Conservation (phyloP, 2,888 invertebrate genomes). For the Cheilosia grossa region DNA sequence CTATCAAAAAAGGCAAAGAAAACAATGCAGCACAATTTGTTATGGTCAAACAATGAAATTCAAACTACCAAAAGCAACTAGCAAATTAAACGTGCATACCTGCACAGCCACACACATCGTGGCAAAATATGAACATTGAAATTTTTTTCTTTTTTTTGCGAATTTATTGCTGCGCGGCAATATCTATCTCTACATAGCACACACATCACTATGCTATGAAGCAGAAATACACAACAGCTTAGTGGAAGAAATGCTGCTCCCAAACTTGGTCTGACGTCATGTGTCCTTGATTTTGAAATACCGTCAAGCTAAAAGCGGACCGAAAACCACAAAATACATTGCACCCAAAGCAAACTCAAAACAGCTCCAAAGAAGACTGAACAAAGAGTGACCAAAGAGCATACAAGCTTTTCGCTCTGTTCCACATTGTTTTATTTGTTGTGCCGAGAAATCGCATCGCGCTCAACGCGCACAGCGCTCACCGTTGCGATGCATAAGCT, state of each 20-base stretch:
- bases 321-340: conserved; percentile 67
- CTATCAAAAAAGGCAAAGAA: neutral
- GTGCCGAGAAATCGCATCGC: conserved; percentile 19
- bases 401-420: conserved; percentile 51
- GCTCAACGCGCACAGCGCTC: conserved; percentile 36
- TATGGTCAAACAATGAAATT: conserved; percentile 35
- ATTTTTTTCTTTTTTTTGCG: conserved; percentile 1
- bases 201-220: neutral
- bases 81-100: conserved; percentile 19
- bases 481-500: conserved; percentile 40
- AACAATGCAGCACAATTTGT: conserved; percentile 10
- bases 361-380: conserved; percentile 37
- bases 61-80: conserved; percentile 43
- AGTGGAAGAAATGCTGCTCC: conserved; percentile 35
- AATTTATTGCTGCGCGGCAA: neutral
- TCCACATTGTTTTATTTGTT: conserved; percentile 37
- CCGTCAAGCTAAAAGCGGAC: conserved; percentile 63
- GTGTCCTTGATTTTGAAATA: conserved; percentile 71
- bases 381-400: conserved; percentile 39
- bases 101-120: conserved; percentile 2
- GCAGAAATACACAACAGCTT: neutral
- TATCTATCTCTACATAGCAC: neutral
- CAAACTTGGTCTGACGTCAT: conserved; percentile 64
- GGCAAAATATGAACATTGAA: conserved; percentile 13
- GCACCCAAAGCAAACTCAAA: conserved; percentile 66